Base-by-base conservation (phyloP, 1,140 invertebrate species). In the Lepidotrigona ventralis region DNA sequence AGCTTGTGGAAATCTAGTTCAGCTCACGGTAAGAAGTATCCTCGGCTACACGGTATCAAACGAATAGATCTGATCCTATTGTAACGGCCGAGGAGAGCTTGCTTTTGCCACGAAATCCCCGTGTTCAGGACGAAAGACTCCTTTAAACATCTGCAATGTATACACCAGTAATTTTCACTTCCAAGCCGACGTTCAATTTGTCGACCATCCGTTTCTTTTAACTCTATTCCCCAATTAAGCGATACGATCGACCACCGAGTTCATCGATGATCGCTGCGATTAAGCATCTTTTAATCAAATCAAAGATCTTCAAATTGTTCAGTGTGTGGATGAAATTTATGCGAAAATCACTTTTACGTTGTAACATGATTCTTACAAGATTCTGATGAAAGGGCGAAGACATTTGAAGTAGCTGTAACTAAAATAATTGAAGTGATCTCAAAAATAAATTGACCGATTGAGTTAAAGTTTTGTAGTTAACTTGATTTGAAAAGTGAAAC, bases 61-160 rank as follows among this genome's bases (percentile, higher is more conserved):
- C 63, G 69, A 76, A 58, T 60, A 69, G 80, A 77, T 82, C 74
- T 76, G 64, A 53, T 82, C 33, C 64, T 51, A 77, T 77, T 82
- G 80, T 82, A 56, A 21, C 19, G 23, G 23, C 53, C 74, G 53
- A 69, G 53, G 26, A 53, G 51, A 69, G 9, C 53, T 9, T 23
- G 14, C 19, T 14, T 29, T 29, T 33, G 46, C 33, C 11, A 26
- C 19, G 39, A 58, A 77, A 77, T 58, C 46, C 26, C 54, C 29
- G n/a, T 58, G 53, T 21, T n/a, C 15, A n/a, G 53, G n/a, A 69
- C 74, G 39, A 77, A 58, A 58, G 39, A 11, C 17, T 11, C 53
- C 54, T 56, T 53, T 82, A 69, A 80, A 80, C 56, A 73, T 56
- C 69, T 33, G 33, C 8, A 51, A 56, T 17, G n/a, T 54, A 9